Conservation (phyloP, 2,888 invertebrate species). For the Caenorhabditis sp. region DNA sequence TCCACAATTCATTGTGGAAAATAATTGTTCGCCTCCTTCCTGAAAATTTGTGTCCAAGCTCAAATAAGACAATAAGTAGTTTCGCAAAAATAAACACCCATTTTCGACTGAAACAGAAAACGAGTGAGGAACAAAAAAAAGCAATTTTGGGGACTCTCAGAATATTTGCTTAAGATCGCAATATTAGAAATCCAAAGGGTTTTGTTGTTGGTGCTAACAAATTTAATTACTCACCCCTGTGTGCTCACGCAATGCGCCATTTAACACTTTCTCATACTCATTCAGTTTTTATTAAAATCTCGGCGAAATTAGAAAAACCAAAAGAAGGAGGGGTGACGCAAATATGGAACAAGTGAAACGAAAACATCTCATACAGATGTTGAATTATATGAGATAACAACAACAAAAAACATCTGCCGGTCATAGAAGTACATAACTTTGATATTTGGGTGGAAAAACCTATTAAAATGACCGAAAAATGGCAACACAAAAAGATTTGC, state of each 20-base stretch:
- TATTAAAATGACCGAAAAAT: conserved; percentile 13
- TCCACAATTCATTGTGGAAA: background rate
- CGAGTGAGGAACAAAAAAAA: conserved; percentile 3
- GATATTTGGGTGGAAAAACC: conserved; percentile 4
- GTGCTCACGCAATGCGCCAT: conserved; percentile 47
- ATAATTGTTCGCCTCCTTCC: background rate
- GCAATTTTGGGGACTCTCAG: background rate
- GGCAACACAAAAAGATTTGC: conserved; percentile 41
- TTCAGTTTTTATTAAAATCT: conserved; percentile 3
- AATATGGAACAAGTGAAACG: background rate
- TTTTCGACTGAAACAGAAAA: background rate
- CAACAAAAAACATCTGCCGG: no score
- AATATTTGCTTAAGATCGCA: conserved; percentile 42
- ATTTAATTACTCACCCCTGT: conserved; percentile 56
- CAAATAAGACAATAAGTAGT: conserved; percentile 31
- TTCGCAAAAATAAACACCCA: background rate
- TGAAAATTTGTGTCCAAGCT: conserved; percentile 5
- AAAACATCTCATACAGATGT: background rate
- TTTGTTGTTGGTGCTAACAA: conserved; percentile 42
- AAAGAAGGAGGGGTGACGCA: background rate
- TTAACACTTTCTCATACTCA: conserved; percentile 36
- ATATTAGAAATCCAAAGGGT: conserved; percentile 25
- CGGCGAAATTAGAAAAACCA: background rate
- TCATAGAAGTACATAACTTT: background rate
- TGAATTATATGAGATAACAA: no score